phyloP scores from a whole-genome alignment of 2,888 invertebrate species.

The Polylopha cassiicola region DNA sequence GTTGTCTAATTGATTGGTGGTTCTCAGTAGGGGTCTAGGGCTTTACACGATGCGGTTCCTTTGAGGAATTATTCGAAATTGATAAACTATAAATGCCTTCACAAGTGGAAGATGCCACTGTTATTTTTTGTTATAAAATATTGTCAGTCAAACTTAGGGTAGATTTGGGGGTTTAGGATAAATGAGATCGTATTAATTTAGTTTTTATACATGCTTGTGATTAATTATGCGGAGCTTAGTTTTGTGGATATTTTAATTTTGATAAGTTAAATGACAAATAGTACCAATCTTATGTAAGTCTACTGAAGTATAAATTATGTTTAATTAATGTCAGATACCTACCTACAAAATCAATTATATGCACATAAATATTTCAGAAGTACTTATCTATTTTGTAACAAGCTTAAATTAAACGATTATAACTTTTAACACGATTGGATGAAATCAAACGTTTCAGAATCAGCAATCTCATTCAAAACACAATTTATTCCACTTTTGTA shows the following conservation, averaged over 20 bases:
- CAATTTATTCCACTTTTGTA: slow-evolving; percentile 14
- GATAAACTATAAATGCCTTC: slow-evolving; percentile 70
- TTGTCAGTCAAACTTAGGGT: slow-evolving; percentile 43
- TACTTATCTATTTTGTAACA: too few relatives aligned
- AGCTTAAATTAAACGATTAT: slow-evolving; percentile 25
- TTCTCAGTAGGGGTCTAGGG: slow-evolving; percentile 70
- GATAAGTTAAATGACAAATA: too few relatives aligned
- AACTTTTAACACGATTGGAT: too few relatives aligned
- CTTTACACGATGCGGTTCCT: slow-evolving; percentile 64
- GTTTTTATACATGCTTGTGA: slow-evolving; percentile 9
- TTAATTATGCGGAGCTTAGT: slow-evolving; percentile 5
- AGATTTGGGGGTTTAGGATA: slow-evolving; percentile 25
- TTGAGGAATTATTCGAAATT: slow-evolving; percentile 73
- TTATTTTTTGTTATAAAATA: slow-evolving; percentile 48
- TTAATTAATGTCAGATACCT: too few relatives aligned
- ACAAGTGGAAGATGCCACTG: slow-evolving; percentile 73
- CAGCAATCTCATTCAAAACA: slow-evolving; percentile 7
- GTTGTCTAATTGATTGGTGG: slow-evolving; percentile 77
- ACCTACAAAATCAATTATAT: too few relatives aligned
- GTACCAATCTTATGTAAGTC: too few relatives aligned
- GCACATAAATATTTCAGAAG: too few relatives aligned
- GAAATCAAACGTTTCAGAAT: slow-evolving; percentile 4
- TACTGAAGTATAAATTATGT: too few relatives aligned
- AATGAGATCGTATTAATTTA: slow-evolving; percentile 22
- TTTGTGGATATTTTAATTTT: too few relatives aligned